These are phyloP conservation scores for Pampus argenteus DNA, from an alignment of 2,797 vertebrate species.

Conservation along the genomic window DNA sequence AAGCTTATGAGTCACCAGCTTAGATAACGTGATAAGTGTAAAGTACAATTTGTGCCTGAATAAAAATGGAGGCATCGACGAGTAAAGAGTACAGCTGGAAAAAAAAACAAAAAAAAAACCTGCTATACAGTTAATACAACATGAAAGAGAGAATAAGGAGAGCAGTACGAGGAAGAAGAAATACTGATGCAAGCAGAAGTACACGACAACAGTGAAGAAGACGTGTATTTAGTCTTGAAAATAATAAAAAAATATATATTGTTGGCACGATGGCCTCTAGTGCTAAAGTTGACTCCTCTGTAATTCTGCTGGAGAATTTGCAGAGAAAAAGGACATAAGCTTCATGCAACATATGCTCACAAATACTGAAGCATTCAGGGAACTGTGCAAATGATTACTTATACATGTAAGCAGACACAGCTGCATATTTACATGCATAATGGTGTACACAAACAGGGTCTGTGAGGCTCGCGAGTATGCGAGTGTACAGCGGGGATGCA, in stretches of 20 bases:
- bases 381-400: conserved; percentile 1
- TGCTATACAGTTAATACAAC: conserved; percentile 45
- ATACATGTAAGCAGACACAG: not conserved
- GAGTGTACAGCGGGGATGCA: conserved; percentile 3
- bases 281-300: not conserved
- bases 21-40: conserved; percentile 50
- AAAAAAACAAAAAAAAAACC: conserved; percentile 8
- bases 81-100: conserved; percentile 7
- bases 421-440: not conserved
- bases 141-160: conserved; percentile 27
- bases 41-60: conserved; percentile 41
- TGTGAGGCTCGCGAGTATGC: no score
- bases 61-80: conserved; percentile 39
- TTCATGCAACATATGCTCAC: not conserved
- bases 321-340: not conserved
- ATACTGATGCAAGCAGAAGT: conserved; percentile 13
- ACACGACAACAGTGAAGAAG: conserved; percentile 11
- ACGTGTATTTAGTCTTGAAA: not conserved
- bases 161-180: conserved; percentile 2
- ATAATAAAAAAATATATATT: not conserved
- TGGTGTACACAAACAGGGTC: not conserved
- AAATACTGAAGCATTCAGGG: not conserved
- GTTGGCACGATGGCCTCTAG: not conserved
- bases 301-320: not conserved
- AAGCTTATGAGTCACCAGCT: conserved; percentile 28